Evolutionary conservation across 1,140 invertebrate genomes (phyloP).

Genomic region (Heliconius nattereri): DNA sequence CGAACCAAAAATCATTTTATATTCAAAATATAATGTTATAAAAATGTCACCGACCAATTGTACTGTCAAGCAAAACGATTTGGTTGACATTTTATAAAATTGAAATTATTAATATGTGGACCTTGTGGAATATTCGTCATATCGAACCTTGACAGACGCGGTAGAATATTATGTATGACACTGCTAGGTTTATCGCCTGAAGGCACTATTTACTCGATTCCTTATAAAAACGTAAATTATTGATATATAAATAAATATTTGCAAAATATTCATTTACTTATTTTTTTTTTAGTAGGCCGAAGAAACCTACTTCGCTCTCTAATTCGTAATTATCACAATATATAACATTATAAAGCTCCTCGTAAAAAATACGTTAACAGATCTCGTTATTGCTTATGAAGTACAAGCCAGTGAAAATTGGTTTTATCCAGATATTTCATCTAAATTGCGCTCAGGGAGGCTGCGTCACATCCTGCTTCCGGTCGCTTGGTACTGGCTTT

Average conservation of each 20-base stretch:
- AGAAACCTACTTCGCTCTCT: too few species aligned
- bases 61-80: neutral
- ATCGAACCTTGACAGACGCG: neutral
- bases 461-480: conserved; percentile 21
- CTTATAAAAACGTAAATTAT: too few species aligned
- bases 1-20: neutral
- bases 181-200: neutral
- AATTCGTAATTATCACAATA: neutral
- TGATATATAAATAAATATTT: too few species aligned
- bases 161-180: neutral
- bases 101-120: neutral
- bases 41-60: neutral
- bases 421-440: conserved; percentile 4
- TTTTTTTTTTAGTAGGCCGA: too few species aligned
- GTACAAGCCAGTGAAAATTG: neutral
- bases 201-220: neutral
- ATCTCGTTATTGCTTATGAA: neutral
- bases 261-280: too few species aligned
- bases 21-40: neutral
- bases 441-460: conserved; percentile 2
- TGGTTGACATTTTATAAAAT: conserved; percentile 8
- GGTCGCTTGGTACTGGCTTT: conserved; percentile 10
- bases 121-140: neutral
- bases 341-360: neutral
- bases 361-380: neutral